Conservation (phyloP, 2,888 invertebrate genomes). For the Gryllus longicercus region DNA sequence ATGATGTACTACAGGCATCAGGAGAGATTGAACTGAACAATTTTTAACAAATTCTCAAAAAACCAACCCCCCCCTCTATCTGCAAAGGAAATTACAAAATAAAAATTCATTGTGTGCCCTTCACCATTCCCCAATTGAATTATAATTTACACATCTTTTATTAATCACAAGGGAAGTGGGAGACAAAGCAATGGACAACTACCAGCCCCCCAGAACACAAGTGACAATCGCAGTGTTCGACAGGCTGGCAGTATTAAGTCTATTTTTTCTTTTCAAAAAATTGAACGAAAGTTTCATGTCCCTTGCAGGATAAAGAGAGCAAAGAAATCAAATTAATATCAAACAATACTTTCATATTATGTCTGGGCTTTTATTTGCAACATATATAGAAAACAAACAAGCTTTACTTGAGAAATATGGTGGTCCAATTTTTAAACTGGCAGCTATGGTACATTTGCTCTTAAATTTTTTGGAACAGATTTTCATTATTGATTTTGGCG, state of each 20-base stretch:
- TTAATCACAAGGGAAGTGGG: neutral
- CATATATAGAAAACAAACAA: constrained; percentile 33
- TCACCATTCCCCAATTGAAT: neutral
- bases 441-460: constrained; percentile 34
- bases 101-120: neutral
- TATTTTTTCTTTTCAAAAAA: too few species aligned
- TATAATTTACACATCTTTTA: neutral
- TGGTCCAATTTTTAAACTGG: constrained; percentile 31
- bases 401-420: constrained; percentile 33
- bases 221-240: neutral
- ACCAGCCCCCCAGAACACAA: neutral
- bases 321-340: constrained; percentile 19
- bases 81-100: neutral
- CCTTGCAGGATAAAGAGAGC: constrained; percentile 18
- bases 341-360: constrained; percentile 11
- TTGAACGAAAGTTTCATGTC: neutral
- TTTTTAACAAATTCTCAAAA: neutral
- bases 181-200: neutral
- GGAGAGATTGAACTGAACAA: neutral
- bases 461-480: constrained; percentile 29
- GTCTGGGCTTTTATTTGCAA: constrained; percentile 21
- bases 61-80: neutral
- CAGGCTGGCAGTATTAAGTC: neutral
- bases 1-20: neutral
- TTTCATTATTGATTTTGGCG: constrained; percentile 30